Base-by-base conservation (phyloP, 2,113 vertebrate species). In the Larimichthys crocea region DNA sequence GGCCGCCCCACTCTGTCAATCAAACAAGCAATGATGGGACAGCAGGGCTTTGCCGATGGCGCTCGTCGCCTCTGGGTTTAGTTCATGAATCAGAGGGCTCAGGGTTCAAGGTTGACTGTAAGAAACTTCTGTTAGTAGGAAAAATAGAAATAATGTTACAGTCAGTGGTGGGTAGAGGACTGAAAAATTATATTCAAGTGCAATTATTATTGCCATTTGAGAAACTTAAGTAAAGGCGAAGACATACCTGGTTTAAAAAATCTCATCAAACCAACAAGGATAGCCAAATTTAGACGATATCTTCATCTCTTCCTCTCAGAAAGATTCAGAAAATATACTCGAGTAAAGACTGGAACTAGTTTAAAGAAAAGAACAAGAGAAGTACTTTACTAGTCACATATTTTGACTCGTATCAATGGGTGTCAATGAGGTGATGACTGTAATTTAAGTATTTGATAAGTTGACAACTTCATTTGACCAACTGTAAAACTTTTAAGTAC, bases 1-100 rank as follows among this genome's bases (percentile, higher is more conserved):
- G 74, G 64, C 35, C n/a, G 1, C 59, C 1, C 4, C 14, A n/a
- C 17, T 22, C 82, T 17, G 82, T 82, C 88, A 83, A 19, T 85
- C 76, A 78, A 0, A 19, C 2, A 5, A 42, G 42, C 50, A n/a
- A 42, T 24, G 11, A 66, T 12, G 24, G 71, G 65, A 29, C 60
- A 8, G 31, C 10, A 3, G n/a, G 31, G 73, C 5, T 5, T 5
- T 2, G 26, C 24, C 56, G 60, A 55, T 19, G 12, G n/a, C 0
- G 22, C 24, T 50, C 6, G 17, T 26, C 1, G 57, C 48, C 55
- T 35, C 24, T 2, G 35, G 44, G 40, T 46, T 74, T 2, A 20
- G 44, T 22, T 77, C 15, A 20, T 26, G 17, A 29, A 22, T 67
- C 49, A 53, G n/a, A 19, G 22, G 35, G 40, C 9, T 74, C 42